Conservation (phyloP, 2,113 vertebrate genomes). For the Platycercus adscitus region DNA sequence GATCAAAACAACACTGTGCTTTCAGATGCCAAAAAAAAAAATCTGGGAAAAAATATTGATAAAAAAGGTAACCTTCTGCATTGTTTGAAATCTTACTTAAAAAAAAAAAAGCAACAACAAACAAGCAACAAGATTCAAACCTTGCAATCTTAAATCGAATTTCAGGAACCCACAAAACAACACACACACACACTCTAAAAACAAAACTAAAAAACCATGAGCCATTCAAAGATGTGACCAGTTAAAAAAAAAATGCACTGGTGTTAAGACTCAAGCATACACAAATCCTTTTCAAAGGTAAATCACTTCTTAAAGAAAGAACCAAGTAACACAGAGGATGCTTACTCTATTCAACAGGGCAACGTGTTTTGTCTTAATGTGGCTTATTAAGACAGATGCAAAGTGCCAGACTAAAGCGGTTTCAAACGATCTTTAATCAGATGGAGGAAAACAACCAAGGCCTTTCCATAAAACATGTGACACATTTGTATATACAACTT, state of each 20-base stretch:
- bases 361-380: neutral
- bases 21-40: neutral
- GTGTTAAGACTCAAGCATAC: neutral
- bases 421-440: neutral
- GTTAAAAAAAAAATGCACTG: neutral
- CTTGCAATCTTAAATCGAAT: fast-evolving
- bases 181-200: neutral
- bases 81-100: neutral
- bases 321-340: neutral
- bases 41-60: neutral
- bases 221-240: neutral
- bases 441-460: neutral
- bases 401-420: neutral
- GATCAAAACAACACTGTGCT: neutral
- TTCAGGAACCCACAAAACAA: neutral
- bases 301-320: neutral
- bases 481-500: neutral
- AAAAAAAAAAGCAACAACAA: neutral
- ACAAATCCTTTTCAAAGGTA: neutral
- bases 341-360: neutral
- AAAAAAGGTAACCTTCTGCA: neutral
- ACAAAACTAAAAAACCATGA: neutral
- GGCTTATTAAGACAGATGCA: neutral
- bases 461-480: neutral
- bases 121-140: neutral